These are phyloP conservation scores for Brotogeris chrysoptera DNA, from an alignment of 2,797 vertebrate species.

Conservation along the genomic window DNA sequence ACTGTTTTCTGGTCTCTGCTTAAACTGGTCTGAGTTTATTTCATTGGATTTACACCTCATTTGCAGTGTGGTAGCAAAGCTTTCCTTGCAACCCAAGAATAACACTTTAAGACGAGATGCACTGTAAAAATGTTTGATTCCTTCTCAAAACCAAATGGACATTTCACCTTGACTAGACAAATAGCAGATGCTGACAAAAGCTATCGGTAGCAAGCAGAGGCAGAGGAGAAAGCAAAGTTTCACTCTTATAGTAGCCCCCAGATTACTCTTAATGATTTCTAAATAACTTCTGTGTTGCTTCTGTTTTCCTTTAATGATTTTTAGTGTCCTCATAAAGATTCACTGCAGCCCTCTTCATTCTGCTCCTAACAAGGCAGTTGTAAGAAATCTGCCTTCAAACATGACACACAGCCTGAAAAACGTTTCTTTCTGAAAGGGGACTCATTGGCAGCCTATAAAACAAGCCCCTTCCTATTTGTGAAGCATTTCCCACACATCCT, in stretches of 20 bases:
- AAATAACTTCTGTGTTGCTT: neutral
- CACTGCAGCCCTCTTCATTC: neutral
- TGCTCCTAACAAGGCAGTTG: neutral
- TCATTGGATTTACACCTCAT: neutral
- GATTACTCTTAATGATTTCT: neutral
- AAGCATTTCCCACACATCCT: neutral
- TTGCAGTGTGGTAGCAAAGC: neutral
- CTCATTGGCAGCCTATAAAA: neutral
- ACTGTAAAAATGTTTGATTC: neutral
- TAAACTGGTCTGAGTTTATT: neutral
- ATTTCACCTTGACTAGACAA: constrained; percentile 34
- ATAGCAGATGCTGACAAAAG: constrained; percentile 19
- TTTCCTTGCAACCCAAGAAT: neutral
- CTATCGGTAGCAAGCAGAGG: neutral
- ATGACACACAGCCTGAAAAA: neutral
- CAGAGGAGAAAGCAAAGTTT: constrained; percentile 23
- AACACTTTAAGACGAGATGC: neutral
- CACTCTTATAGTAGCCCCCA: neutral
- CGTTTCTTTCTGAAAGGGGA: neutral
- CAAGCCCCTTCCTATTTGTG: neutral
- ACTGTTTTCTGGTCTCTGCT: neutral
- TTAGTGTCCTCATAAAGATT: neutral
- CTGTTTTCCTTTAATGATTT: neutral
- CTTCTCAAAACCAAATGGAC: neutral
- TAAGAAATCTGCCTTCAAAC: neutral